These are phyloP conservation scores for Microcebus tavaratra DNA, from an alignment of 2,113 vertebrate genomes.

Conservation along the genomic window DNA sequence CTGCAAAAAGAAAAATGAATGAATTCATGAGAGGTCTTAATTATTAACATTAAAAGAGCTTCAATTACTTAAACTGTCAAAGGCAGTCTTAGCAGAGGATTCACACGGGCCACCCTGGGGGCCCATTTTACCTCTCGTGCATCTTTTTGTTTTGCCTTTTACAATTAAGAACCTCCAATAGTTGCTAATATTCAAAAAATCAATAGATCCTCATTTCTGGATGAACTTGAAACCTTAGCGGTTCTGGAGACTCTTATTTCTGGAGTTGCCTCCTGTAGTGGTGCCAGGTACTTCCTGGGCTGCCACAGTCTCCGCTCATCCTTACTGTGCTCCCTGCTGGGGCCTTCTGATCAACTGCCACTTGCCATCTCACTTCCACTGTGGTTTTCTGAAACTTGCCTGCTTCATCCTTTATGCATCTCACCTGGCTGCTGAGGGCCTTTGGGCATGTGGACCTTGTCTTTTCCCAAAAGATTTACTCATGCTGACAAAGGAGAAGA, in stretches of 20 bases:
- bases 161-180: not conserved
- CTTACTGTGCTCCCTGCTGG: not conserved
- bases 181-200: not conserved
- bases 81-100: not conserved
- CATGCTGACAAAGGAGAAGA: not conserved
- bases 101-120: not conserved
- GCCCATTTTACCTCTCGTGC: not conserved
- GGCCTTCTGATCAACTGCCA: not conserved
- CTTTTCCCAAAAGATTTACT: slow-evolving; percentile 35
- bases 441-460: not conserved
- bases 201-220: not conserved
- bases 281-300: accelerated
- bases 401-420: not conserved
- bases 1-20: not conserved
- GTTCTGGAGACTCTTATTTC: not conserved
- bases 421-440: not conserved
- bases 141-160: slow-evolving; percentile 16
- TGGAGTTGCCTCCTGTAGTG: not conserved
- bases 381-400: not conserved
- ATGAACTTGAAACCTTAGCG: not conserved
- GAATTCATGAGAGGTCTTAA: not conserved
- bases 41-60: not conserved
- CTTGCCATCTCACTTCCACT: not conserved
- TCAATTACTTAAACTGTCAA: not conserved
- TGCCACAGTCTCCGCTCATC: too few relatives aligned